Base-by-base conservation (phyloP, 2,113 vertebrate species). In the Calyptomena viridis region DNA sequence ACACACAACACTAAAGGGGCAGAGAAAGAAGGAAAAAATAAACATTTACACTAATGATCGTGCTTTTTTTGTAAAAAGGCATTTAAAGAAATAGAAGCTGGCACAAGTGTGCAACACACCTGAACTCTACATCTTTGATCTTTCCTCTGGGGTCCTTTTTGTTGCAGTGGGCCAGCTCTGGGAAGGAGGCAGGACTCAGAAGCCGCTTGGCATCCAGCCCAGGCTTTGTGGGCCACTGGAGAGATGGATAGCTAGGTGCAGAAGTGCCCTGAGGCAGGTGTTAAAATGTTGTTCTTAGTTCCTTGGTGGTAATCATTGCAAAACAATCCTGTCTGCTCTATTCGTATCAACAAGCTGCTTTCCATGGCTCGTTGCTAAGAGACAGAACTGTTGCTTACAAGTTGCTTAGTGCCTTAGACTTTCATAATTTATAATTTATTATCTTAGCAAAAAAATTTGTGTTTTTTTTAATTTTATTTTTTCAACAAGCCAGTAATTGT, bases 311-410 rank as follows among this genome's bases (percentile, higher is more conserved):
- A 96, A 98, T 97, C 95, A 87, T 96, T 93, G 94, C 96, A 98
- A 97, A 98, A 97, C 97, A 98, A 97, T 97, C 89, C 96, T 94
- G 93, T 97, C 97, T 97, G 96, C 95, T 98, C 97, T 96, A 68
- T 96, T 97, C 95, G 50, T 95, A 97, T 97, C 97, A 97, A 97
- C 98, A 97, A 97, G 97, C 97, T 96, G 97, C 97, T 98, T 95
- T 97, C 94, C 91, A 82, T 94, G 59, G 94, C 94, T 97, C 21
- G 98, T 98, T 98, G 98, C 98, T 98, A 98, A 98, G 98, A 98
- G 97, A 98, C 98, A 95, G 95, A 95, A 97, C 95, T 97, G 97
- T 98, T 98, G 98, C 98, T 98, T 98, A 98, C 97, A 98, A 98
- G 98, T 97, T 98, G 89, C 91, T 97, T 69, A 21, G 96, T 98